A percentile compares a stretch with the other conserved stretches of the same genome.
Evolutionary conservation across 2,797 vertebrate species (phyloP).

Genomic region (Characodon lateralis): DNA sequence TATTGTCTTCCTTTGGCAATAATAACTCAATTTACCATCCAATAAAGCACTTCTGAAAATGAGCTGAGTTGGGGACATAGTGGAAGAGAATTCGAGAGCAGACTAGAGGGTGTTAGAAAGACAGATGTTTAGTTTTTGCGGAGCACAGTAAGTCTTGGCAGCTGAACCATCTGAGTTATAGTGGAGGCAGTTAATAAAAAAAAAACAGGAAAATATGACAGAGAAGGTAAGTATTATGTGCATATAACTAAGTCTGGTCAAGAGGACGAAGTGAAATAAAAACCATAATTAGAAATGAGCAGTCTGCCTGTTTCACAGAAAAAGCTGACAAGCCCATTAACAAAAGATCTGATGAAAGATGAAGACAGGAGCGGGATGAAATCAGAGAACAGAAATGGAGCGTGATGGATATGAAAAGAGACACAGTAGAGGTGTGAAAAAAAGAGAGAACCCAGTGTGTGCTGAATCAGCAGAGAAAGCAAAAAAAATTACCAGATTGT

Average conservation of each 20-base stretch:
- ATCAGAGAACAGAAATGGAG: slow-evolving; percentile 26
- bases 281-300: slow-evolving; percentile 20
- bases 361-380: slow-evolving; percentile 15
- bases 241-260: slow-evolving; percentile 9
- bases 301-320: slow-evolving; percentile 33
- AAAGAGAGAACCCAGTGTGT: slow-evolving; percentile 23
- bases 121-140: slow-evolving; percentile 44
- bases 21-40: slow-evolving; percentile 37
- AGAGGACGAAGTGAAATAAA: slow-evolving; percentile 8
- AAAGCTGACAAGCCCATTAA: slow-evolving; percentile 56
- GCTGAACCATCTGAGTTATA: slow-evolving; percentile 39
- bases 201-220: slow-evolving; percentile 17
- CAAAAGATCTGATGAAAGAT: slow-evolving; percentile 25
- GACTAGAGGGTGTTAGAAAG: slow-evolving; percentile 23
- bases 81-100: slow-evolving; percentile 35
- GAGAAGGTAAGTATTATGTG: slow-evolving; percentile 16
- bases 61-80: slow-evolving; percentile 32
- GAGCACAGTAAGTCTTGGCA: slow-evolving; percentile 33
- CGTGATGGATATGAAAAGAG: slow-evolving; percentile 46
- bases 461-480: slow-evolving; percentile 50
- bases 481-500: slow-evolving; percentile 19
- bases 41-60: slow-evolving; percentile 42
- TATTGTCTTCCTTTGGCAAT: slow-evolving; percentile 22
- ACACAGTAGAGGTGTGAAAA: slow-evolving; percentile 50
- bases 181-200: slow-evolving; percentile 31